phyloP scores from a whole-genome alignment of 2,888 invertebrate genomes.

The Mesorhabditis sp. region DNA sequence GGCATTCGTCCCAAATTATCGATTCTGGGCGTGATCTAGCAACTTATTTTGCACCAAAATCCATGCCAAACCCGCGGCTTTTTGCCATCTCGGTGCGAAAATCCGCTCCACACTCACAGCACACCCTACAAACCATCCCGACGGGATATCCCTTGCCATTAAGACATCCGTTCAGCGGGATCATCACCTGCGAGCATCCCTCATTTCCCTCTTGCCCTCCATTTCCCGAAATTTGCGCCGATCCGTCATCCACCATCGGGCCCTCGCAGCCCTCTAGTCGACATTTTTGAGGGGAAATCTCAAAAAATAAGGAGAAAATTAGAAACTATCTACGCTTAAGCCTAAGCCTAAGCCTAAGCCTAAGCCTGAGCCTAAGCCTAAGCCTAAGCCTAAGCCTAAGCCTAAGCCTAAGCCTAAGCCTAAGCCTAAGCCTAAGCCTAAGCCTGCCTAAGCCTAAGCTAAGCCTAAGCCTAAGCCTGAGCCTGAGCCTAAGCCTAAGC shows the following conservation, averaged over 20 bases:
- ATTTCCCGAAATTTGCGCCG: background rate
- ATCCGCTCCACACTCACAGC: background rate
- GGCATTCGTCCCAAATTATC: too few species aligned
- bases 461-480: background rate
- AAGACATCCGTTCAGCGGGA: background rate
- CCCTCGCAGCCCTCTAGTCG: background rate
- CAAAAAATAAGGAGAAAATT: background rate
- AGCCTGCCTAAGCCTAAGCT: too few species aligned
- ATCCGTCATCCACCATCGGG: background rate
- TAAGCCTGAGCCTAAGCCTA: too few species aligned
- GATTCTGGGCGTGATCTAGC: too few species aligned
- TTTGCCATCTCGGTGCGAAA: background rate
- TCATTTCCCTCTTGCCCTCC: background rate
- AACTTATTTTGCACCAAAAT: background rate
- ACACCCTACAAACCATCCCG: background rate
- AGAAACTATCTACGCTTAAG: too few species aligned
- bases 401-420: too few species aligned
- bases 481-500: too few species aligned
- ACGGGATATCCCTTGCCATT: background rate
- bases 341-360: too few species aligned
- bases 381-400: too few species aligned
- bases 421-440: too few species aligned
- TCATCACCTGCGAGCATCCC: background rate
- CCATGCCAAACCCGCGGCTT: background rate
- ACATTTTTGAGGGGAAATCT: background rate